Percentiles rank a stretch among this genome's conserved stretches.
phyloP scores from a whole-genome alignment of 1,140 invertebrate genomes.

The Drosophila orena region DNA sequence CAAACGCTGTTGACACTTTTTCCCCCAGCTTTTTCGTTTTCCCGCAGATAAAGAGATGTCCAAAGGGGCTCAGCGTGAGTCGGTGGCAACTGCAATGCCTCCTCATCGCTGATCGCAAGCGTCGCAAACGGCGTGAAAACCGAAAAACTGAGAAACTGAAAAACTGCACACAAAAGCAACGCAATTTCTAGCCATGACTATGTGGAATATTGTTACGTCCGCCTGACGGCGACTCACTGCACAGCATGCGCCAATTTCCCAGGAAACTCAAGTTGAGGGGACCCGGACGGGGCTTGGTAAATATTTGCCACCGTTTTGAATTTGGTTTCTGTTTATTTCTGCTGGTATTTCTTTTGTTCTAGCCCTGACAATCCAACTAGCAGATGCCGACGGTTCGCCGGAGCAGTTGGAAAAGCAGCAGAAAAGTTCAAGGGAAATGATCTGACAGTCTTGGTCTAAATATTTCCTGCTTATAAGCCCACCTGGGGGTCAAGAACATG shows the following conservation, averaged over 20 bases:
- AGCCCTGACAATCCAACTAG: slow-evolving; percentile 39
- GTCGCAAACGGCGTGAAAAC: slow-evolving; percentile 43
- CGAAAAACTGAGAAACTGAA: slow-evolving; percentile 17
- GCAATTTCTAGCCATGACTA: slow-evolving; percentile 68
- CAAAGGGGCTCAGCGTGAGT: slow-evolving; percentile 49
- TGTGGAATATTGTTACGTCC: slow-evolving; percentile 67
- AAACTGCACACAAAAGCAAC: slow-evolving; percentile 65
- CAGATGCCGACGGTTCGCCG: slow-evolving; percentile 35
- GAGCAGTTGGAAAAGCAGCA: slow-evolving; percentile 31
- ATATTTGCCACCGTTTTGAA: slow-evolving; percentile 79
- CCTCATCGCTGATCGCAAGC: slow-evolving; percentile 52
- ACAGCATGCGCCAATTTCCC: slow-evolving; percentile 81
- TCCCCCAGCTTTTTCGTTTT: slow-evolving; percentile 20
- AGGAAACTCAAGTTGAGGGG: slow-evolving; percentile 60
- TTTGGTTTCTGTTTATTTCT: slow-evolving; percentile 38
- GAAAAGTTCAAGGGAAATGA: slow-evolving; percentile 42
- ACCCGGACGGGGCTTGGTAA: slow-evolving; percentile 63
- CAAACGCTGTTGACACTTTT: slow-evolving; percentile 74
- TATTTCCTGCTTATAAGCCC: slow-evolving; percentile 32
- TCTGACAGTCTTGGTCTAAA: slow-evolving; percentile 42
- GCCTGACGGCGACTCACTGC: slow-evolving; percentile 64
- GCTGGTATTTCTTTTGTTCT: slow-evolving; percentile 54
- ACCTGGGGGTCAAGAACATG: slow-evolving; percentile 19
- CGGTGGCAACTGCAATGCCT: slow-evolving; percentile 30
- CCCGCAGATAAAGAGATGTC: slow-evolving; percentile 33